These are phyloP conservation scores for Nesoenas mayeri DNA, from an alignment of 2,113 vertebrate species.

Conservation along the genomic window DNA sequence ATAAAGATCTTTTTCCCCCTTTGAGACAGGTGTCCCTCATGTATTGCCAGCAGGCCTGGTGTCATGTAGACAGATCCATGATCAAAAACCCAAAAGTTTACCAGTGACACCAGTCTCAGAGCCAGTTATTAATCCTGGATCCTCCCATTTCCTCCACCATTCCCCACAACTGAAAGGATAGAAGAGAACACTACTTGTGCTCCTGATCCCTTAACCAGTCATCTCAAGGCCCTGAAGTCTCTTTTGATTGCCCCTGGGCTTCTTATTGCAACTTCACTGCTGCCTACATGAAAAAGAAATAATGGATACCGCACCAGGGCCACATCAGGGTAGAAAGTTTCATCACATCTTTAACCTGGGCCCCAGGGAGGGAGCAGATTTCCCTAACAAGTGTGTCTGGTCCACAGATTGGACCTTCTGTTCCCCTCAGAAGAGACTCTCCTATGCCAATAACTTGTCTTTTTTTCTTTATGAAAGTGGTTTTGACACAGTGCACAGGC, in stretches of 20 bases:
- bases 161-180: background rate
- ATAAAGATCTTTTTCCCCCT: background rate
- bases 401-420: background rate
- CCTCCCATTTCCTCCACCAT: background rate
- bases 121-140: background rate
- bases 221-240: background rate
- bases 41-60: background rate
- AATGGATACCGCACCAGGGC: background rate
- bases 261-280: background rate
- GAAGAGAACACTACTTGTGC: background rate
- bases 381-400: background rate
- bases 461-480: background rate
- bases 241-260: fast-evolving
- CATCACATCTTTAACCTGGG: background rate
- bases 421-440: background rate
- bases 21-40: background rate
- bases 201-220: background rate
- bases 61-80: background rate
- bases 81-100: background rate
- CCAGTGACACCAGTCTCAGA: background rate
- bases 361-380: background rate
- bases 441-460: background rate
- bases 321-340: background rate
- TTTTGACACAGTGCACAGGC: background rate
- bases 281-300: background rate